Evolutionary conservation across 2,113 vertebrate genomes (phyloP).

Genomic region (Hippopotamus amphibius): DNA sequence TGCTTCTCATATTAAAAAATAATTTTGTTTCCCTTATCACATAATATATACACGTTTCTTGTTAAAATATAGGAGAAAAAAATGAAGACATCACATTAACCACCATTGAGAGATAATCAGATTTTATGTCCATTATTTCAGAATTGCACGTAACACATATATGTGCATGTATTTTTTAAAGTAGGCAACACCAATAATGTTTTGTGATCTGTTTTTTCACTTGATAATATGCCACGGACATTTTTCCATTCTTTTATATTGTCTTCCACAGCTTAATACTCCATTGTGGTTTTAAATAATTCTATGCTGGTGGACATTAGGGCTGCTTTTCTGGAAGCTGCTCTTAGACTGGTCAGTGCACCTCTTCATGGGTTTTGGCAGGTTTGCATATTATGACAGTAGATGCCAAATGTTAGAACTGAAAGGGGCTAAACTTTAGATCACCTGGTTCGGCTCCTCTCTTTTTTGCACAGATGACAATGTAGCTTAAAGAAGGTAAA

Average conservation of each 20-base stretch:
- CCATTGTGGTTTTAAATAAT: not conserved
- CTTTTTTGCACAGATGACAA: not conserved
- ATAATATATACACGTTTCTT: not conserved
- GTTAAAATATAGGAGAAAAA: not conserved
- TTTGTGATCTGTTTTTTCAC: not conserved
- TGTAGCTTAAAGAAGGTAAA: not conserved
- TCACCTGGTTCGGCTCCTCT: not conserved
- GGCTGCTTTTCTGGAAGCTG: not conserved
- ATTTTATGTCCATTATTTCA: not conserved
- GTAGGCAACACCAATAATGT: not conserved
- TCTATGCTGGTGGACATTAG: not conserved
- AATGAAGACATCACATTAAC: not conserved
- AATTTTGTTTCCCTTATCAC: not conserved
- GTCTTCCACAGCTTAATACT: not conserved
- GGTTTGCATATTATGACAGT: not conserved
- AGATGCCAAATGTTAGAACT: not conserved
- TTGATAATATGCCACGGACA: not conserved
- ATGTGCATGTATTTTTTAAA: not conserved
- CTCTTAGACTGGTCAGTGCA: not conserved
- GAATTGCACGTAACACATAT: not conserved
- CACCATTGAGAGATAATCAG: not conserved
- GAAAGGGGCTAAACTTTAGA: not conserved
- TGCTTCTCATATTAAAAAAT: not conserved
- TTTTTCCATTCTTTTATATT: not conserved
- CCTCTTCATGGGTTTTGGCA: not conserved